Base-by-base conservation (phyloP, 2,888 invertebrate species). In the Oligia fasciuncula region DNA sequence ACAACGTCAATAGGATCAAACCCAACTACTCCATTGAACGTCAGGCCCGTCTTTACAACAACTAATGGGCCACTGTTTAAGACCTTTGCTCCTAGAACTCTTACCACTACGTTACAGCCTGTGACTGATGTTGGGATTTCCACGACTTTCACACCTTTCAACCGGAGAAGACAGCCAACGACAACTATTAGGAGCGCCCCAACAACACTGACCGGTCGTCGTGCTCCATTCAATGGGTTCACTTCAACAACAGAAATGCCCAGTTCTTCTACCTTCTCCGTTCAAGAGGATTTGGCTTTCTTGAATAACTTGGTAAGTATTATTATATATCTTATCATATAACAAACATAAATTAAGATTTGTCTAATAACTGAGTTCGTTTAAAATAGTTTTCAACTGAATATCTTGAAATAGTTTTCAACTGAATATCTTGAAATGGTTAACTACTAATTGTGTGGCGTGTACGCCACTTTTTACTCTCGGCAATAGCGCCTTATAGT, bases 241-340 rank as follows among this genome's bases (percentile, higher is more conserved):
- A 92, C 93, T 35, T 85, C 93, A 57, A 96, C 96, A 46, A 96
- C 96, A 77, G 95, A 96, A 89, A 91, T 94, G 73, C 96, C 97
- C 35, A 95, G 95, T 83, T 94, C 95, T 73, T 96, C 97, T 9
- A 97, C 97, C 23, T 97, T 95, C 90, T 96, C 97, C 23, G 95
- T 96, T 77, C 91, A 96, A 93, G 97, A 97, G 83, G 97, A 97
- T 91, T 93, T 97, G 84, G 97, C 96, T 63, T 97, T 97, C 91
- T 92, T 97, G 43, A 97, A 97, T 89, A 97, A 97, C 87, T 94
- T 97, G 97, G 97, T 97, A 95, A 93, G 94, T 88, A 2, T 23
- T 5, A 54, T 76, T 66, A 13, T 23, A 23, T 51, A 57, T 57
- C 14, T 17, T 49, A 49, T 19, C 13, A 49, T 29, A 0, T 35